These are phyloP conservation scores for Leptinotarsa lineolata DNA, from an alignment of 1,140 invertebrate species.

Conservation along the genomic window DNA sequence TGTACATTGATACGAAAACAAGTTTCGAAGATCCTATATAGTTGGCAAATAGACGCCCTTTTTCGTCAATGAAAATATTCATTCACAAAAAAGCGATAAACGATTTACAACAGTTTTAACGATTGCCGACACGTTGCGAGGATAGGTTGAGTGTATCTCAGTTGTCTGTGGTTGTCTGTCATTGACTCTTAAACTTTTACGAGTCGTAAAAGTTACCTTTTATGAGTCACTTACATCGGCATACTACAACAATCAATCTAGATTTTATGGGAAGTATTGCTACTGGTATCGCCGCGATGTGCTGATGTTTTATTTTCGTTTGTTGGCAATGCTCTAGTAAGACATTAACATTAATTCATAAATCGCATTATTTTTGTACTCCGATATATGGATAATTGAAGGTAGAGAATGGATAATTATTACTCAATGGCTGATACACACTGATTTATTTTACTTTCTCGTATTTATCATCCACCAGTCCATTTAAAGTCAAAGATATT, in stretches of 20 bases:
- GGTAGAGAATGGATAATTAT: neutral
- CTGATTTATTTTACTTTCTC: too few species aligned
- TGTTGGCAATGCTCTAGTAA: neutral
- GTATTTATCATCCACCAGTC: too few species aligned
- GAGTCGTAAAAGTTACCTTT: conserved; percentile 56
- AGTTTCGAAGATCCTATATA: too few species aligned
- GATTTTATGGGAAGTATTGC: conserved; percentile 29
- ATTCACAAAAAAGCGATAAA: conserved; percentile 30
- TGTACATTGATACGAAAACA: too few species aligned
- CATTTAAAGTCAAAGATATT: too few species aligned
- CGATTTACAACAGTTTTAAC: conserved; percentile 44
- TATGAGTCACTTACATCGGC: conserved; percentile 49
- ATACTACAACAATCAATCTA: conserved; percentile 50
- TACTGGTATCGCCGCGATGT: neutral
- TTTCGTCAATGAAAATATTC: neutral
- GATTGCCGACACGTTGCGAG: conserved; percentile 40
- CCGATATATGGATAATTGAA: neutral
- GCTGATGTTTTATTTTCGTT: neutral
- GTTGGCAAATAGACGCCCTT: neutral
- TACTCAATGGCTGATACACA: neutral
- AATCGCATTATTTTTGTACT: neutral
- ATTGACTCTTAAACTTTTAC: conserved; percentile 56
- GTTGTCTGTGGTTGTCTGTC: conserved; percentile 51
- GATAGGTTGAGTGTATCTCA: conserved; percentile 42
- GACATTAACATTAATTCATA: neutral